These are phyloP conservation scores for Eupithecia exiguata DNA, from an alignment of 2,888 invertebrate species.

Conservation along the genomic window DNA sequence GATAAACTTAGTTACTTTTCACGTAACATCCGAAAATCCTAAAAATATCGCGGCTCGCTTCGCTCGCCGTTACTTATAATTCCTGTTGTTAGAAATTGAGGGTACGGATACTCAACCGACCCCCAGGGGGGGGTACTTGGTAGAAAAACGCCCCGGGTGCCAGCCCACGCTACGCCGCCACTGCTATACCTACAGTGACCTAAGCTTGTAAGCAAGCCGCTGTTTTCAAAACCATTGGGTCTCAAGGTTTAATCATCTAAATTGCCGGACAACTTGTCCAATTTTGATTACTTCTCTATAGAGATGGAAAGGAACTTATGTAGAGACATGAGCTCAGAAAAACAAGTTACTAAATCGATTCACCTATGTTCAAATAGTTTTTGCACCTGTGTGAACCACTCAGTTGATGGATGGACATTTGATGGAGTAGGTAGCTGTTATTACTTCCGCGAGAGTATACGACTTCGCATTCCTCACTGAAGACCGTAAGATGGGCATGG, in stretches of 20 bases:
- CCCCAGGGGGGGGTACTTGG: too few species aligned
- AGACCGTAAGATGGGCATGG: constrained; percentile 9
- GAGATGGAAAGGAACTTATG: neutral
- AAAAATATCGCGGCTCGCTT: too few species aligned
- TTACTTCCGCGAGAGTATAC: constrained; percentile 33
- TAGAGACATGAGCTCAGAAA: neutral
- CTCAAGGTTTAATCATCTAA: constrained; percentile 3
- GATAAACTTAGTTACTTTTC: too few species aligned
- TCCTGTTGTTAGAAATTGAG: too few species aligned
- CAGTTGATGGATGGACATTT: constrained; percentile 23
- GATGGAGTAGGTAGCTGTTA: constrained; percentile 25
- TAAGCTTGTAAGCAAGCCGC: constrained; percentile 32
- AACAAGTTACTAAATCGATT: constrained; percentile 17
- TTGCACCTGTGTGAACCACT: constrained; percentile 28
- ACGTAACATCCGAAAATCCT: too few species aligned
- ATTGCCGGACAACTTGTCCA: neutral
- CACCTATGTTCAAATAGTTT: constrained; percentile 16
- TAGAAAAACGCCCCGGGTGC: too few species aligned
- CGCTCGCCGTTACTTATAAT: too few species aligned
- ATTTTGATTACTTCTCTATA: neutral
- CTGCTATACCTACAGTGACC: constrained; percentile 50
- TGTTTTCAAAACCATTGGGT: constrained; percentile 1
- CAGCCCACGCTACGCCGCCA: too few species aligned
- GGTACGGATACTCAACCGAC: too few species aligned
- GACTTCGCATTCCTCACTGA: constrained; percentile 24